phyloP scores from a whole-genome alignment of 1,140 invertebrate genomes.

The Drosophila santomea region DNA sequence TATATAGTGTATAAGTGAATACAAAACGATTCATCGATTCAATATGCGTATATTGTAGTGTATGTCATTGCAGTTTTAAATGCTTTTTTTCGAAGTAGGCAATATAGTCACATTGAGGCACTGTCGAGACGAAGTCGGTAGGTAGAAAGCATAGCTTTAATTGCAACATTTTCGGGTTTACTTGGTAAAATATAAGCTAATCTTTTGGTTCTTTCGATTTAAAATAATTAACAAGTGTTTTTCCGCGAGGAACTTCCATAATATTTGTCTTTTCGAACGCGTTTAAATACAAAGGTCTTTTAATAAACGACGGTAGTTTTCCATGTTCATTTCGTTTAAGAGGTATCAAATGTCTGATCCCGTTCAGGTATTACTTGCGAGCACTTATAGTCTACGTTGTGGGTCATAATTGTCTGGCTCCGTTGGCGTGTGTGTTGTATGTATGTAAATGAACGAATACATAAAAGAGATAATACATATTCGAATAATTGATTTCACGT shows the following conservation, averaged over 20 bases:
- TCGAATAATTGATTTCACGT: constrained; percentile 26
- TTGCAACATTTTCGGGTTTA: constrained; percentile 1
- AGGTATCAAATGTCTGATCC: constrained; percentile 5
- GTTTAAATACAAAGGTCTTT: background rate
- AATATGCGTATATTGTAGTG: constrained; percentile 28
- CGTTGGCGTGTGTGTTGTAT: constrained; percentile 22
- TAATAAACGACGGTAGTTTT: background rate
- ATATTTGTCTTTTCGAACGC: background rate
- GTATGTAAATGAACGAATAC: constrained; percentile 28
- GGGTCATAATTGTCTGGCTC: constrained; percentile 2
- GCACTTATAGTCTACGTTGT: constrained; percentile 24
- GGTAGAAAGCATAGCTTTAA: background rate
- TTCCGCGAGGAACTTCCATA: background rate
- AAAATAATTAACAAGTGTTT: background rate
- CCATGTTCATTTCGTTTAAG: background rate
- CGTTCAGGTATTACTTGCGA: constrained; percentile 29
- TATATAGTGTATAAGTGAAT: constrained; percentile 21
- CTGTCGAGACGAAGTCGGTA: constrained; percentile 21
- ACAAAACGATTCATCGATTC: constrained; percentile 5
- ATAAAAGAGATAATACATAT: constrained; percentile 37
- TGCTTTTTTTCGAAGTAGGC: constrained; percentile 26
- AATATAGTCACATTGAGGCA: constrained; percentile 39
- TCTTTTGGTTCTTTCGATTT: background rate
- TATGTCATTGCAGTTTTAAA: constrained; percentile 26
- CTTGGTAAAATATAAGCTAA: constrained; percentile 1